phyloP scores from a whole-genome alignment of 2,797 vertebrate species.

The Neomorphus geoffroyi region DNA sequence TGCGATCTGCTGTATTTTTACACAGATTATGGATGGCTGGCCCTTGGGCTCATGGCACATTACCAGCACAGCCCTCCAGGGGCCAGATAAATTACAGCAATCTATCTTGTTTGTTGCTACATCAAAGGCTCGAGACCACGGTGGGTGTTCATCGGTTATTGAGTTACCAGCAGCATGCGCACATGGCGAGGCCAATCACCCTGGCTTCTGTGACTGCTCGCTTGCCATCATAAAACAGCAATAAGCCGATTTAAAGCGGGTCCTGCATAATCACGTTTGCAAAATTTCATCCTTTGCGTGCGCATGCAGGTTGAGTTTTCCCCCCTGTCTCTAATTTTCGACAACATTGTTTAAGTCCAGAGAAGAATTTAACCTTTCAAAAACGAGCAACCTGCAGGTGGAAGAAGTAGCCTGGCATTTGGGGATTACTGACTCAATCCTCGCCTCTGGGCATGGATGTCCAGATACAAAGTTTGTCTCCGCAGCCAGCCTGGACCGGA shows the following conservation, averaged over 20 bases:
- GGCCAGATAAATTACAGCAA: conserved; percentile 64
- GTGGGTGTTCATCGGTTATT: conserved; percentile 57
- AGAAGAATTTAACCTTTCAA: background rate
- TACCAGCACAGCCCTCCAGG: conserved; percentile 54
- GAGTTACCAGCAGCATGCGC: conserved; percentile 50
- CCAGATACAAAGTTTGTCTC: conserved; percentile 43
- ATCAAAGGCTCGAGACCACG: conserved; percentile 48
- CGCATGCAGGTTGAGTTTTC: rapidly evolving
- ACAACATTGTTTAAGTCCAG: background rate
- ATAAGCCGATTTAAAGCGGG: conserved; percentile 57
- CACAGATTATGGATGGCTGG: conserved; percentile 59
- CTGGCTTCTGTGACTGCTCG: conserved; percentile 17
- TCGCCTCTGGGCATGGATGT: conserved; percentile 4
- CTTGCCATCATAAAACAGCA: conserved; percentile 48
- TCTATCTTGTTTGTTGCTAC: conserved; percentile 62
- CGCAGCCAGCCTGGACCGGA: conserved; percentile 58
- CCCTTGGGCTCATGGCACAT: conserved; percentile 55
- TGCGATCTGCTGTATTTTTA: conserved; percentile 16
- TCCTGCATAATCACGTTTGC: conserved; percentile 56
- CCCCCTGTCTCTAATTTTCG: background rate
- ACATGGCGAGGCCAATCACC: conserved; percentile 53
- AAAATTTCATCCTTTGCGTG: conserved; percentile 32
- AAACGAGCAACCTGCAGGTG: background rate
- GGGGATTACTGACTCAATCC: background rate
- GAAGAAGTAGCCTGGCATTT: background rate